phyloP scores from a whole-genome alignment of 2,113 vertebrate species.

The Sinocyclocheilus grahami region DNA sequence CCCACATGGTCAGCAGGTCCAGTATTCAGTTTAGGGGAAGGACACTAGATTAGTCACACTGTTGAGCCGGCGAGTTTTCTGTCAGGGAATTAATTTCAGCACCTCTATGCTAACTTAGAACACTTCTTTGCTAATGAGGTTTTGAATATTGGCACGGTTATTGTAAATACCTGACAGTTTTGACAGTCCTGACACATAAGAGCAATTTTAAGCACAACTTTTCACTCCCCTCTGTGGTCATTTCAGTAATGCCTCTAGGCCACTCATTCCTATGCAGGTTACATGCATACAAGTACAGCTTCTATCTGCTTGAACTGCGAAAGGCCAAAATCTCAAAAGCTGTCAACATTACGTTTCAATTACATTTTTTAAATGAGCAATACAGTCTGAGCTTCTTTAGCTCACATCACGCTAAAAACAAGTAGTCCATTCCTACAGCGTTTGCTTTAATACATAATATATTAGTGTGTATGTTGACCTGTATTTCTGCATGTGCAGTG shows the following conservation, averaged over 20 bases:
- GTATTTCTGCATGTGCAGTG: constrained; percentile 76
- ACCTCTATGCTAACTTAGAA: background rate
- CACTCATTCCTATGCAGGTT: background rate
- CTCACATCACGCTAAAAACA: background rate
- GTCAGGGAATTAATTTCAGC: background rate
- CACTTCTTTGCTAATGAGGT: constrained; percentile 33
- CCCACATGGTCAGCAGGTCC: constrained; percentile 50
- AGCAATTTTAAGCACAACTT: background rate
- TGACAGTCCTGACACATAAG: background rate
- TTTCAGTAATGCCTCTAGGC: background rate
- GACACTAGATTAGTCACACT: background rate
- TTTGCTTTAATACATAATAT: background rate
- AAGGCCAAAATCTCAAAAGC: background rate
- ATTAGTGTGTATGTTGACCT: constrained; percentile 16
- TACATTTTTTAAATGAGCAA: background rate
- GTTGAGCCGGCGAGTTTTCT: background rate
- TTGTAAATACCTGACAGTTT: background rate
- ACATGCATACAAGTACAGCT: background rate
- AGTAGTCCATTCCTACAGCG: background rate
- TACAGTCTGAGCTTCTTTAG: background rate
- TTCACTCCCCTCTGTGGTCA: background rate
- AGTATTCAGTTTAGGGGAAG: constrained; percentile 14
- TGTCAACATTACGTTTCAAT: background rate
- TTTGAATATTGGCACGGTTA: constrained; percentile 2
- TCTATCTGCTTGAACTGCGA: background rate